phyloP scores from a whole-genome alignment of 2,888 invertebrate species.

The Himalopsyche anomala region DNA sequence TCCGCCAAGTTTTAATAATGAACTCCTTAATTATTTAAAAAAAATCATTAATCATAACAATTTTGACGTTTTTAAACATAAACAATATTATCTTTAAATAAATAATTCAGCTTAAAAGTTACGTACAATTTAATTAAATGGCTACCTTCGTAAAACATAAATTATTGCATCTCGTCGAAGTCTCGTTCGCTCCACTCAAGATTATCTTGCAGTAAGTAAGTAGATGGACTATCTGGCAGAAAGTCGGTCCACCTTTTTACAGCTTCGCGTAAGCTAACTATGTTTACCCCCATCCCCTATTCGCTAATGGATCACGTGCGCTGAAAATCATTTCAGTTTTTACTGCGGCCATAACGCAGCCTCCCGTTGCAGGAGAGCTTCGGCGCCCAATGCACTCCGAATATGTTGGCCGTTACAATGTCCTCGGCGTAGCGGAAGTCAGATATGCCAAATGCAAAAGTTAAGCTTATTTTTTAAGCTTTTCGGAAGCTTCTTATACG shows the following conservation, averaged over 20 bases:
- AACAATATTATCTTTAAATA: too few species aligned
- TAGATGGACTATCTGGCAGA: not conserved
- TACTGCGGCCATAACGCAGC: conserved; percentile 38
- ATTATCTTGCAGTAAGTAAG: not conserved
- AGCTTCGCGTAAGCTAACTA: not conserved
- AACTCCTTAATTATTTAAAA: too few species aligned
- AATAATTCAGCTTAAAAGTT: too few species aligned
- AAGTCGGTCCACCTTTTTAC: conserved; percentile 1
- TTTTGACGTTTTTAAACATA: too few species aligned
- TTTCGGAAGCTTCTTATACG: too few species aligned
- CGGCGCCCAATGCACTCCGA: conserved; percentile 27
- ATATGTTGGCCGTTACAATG: conserved; percentile 39
- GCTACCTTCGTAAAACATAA: too few species aligned
- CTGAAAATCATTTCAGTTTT: conserved; percentile 46
- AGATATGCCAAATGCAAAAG: not conserved
- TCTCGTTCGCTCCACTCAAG: not conserved
- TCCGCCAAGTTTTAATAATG: too few species aligned
- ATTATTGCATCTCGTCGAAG: not conserved
- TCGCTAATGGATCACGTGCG: conserved; percentile 47
- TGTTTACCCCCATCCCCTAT: not conserved
- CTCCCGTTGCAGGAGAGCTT: conserved; percentile 16
- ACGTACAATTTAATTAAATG: too few species aligned
- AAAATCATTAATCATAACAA: too few species aligned
- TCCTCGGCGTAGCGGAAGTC: not conserved
- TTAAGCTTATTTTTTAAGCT: too few species aligned